These are phyloP conservation scores for Pararge aegeria DNA, from an alignment of 1,140 invertebrate genomes.

Conservation along the genomic window DNA sequence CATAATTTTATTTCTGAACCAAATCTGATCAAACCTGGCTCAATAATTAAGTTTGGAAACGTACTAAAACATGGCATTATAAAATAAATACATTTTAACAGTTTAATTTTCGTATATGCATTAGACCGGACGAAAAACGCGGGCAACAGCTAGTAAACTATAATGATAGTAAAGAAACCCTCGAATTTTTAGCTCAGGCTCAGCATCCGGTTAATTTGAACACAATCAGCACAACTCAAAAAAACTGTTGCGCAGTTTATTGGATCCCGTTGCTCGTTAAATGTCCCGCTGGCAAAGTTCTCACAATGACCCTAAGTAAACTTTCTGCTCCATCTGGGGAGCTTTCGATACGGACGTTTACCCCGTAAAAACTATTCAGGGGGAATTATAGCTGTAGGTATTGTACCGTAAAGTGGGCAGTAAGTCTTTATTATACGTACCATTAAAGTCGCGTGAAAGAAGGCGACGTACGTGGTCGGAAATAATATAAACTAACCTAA, in stretches of 20 bases:
- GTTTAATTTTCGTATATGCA: too few relatives aligned
- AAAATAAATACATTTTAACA: too few relatives aligned
- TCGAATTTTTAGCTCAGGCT: not conserved
- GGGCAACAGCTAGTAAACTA: too few relatives aligned
- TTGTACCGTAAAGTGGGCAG: conserved; percentile 69
- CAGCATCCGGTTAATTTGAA: not conserved
- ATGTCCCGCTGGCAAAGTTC: conserved; percentile 12
- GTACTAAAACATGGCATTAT: too few relatives aligned
- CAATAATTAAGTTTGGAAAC: too few relatives aligned
- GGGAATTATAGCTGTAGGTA: conserved; percentile 69
- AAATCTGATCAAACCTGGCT: too few relatives aligned
- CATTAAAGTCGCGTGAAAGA: conserved; percentile 73
- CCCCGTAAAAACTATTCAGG: conserved; percentile 58
- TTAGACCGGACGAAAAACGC: too few relatives aligned
- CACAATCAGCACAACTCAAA: not conserved
- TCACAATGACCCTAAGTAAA: conserved; percentile 8
- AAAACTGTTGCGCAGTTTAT: not conserved
- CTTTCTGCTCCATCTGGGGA: not conserved
- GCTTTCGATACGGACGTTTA: conserved; percentile 29
- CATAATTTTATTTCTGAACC: too few relatives aligned
- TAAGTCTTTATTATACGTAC: conserved; percentile 76
- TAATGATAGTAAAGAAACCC: too few relatives aligned
- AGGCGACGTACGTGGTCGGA: conserved; percentile 65
- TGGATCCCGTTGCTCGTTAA: conserved; percentile 9
- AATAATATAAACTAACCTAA: conserved; percentile 59